Conservation (phyloP, 1,140 invertebrate species). For the Calosoma granatense region DNA sequence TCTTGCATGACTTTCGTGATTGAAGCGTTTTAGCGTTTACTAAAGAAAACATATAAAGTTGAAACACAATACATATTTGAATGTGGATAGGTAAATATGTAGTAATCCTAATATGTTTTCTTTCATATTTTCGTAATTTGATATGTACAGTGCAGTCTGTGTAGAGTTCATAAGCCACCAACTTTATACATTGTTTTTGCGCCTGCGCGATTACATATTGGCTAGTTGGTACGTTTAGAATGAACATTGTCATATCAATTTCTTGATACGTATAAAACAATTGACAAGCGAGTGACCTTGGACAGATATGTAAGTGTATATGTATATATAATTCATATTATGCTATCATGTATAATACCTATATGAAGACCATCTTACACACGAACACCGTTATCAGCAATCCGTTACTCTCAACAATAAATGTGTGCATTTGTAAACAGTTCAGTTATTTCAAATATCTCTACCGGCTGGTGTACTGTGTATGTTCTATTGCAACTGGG, state of each 20-base stretch:
- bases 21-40: no score
- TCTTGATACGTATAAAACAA: conserved; percentile 24
- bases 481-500: no score
- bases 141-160: conserved; percentile 10
- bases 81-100: no score
- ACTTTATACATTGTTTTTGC: background rate
- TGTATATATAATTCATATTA: conserved; percentile 13
- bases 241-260: conserved; percentile 14
- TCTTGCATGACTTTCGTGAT: no score
- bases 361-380: conserved; percentile 1
- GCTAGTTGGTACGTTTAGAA: conserved; percentile 8
- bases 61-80: no score
- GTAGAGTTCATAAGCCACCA: conserved; percentile 4
- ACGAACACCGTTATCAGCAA: background rate
- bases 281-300: conserved; percentile 29
- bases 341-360: conserved; percentile 11
- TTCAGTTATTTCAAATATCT: no score
- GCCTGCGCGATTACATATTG: conserved; percentile 1
- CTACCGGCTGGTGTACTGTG: no score
- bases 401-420: background rate
- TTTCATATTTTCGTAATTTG: conserved; percentile 16
- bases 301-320: conserved; percentile 22
- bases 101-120: no score
- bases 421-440: background rate
- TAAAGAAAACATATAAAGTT: no score